These are phyloP conservation scores for Microtus pennsylvanicus DNA, from an alignment of 2,113 vertebrate species.

Conservation along the genomic window DNA sequence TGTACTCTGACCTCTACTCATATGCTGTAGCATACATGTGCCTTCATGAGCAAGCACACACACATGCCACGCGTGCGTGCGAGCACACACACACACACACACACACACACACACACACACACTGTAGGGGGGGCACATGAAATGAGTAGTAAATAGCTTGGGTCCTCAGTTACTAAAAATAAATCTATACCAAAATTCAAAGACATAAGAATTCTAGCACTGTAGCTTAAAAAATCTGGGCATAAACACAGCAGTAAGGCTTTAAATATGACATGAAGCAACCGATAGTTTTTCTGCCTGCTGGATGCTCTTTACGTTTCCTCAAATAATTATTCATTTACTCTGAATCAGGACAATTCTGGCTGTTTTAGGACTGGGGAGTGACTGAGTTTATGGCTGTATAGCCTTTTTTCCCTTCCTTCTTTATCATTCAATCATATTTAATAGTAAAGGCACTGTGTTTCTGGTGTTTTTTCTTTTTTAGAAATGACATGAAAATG, in stretches of 20 bases:
- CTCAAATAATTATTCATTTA: not conserved
- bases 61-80: too few relatives aligned
- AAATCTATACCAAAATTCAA: conserved; percentile 19
- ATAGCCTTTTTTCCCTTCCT: not conserved
- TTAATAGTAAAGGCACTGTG: not conserved
- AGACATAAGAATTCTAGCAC: conserved; percentile 31
- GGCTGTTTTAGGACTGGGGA: not conserved
- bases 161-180: not conserved
- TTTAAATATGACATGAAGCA: not conserved
- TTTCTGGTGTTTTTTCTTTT: too few relatives aligned
- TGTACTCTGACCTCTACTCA: not conserved
- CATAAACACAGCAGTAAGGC: not conserved
- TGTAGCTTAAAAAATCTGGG: not conserved
- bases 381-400: not conserved
- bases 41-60: not conserved
- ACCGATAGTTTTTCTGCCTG: not conserved
- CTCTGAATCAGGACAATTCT: not conserved
- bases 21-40: not conserved
- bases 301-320: not conserved
- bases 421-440: not conserved
- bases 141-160: not conserved
- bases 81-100: not conserved
- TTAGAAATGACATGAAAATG: not conserved
- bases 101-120: not conserved
- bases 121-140: rapidly evolving